Evolutionary conservation across 2,797 vertebrate genomes (phyloP).

Genomic region (Botia kubotai): DNA sequence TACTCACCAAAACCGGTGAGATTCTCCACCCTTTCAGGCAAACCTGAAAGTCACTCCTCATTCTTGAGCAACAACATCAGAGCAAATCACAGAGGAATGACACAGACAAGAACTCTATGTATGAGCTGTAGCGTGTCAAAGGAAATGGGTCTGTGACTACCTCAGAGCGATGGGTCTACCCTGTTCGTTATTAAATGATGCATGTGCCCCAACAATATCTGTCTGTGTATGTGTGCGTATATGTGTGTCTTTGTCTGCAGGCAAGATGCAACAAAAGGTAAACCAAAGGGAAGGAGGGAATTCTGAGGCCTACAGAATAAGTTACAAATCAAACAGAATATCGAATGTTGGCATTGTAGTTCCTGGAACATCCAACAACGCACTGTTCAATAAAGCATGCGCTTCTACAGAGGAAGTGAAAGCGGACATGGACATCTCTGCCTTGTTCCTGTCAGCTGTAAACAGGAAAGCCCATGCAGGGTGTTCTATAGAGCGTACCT

Average conservation of each 20-base stretch:
- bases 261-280: conserved; percentile 36
- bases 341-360: conserved; percentile 34
- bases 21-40: conserved; percentile 43
- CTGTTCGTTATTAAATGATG: conserved; percentile 41
- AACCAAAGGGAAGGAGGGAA: conserved; percentile 30
- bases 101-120: not conserved
- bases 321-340: conserved; percentile 41
- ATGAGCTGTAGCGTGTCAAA: conserved; percentile 21
- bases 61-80: conserved; percentile 29
- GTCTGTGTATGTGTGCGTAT: not conserved
- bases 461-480: conserved; percentile 19
- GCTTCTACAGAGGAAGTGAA: conserved; percentile 4
- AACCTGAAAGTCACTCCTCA: conserved; percentile 41
- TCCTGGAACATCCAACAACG: conserved; percentile 37
- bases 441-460: conserved; percentile 18
- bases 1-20: conserved; percentile 58
- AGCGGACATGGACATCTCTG: conserved; percentile 21
- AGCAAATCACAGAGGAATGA: not conserved
- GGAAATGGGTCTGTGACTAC: conserved; percentile 34
- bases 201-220: conserved; percentile 31
- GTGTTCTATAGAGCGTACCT: conserved; percentile 80
- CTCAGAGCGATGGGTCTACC: conserved; percentile 23
- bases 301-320: conserved; percentile 26
- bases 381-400: conserved; percentile 37
- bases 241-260: conserved; percentile 23